Percentiles rank a stretch among this genome's conserved stretches.
phyloP scores from a whole-genome alignment of 2,888 invertebrate species.

The Apamea monoglypha region DNA sequence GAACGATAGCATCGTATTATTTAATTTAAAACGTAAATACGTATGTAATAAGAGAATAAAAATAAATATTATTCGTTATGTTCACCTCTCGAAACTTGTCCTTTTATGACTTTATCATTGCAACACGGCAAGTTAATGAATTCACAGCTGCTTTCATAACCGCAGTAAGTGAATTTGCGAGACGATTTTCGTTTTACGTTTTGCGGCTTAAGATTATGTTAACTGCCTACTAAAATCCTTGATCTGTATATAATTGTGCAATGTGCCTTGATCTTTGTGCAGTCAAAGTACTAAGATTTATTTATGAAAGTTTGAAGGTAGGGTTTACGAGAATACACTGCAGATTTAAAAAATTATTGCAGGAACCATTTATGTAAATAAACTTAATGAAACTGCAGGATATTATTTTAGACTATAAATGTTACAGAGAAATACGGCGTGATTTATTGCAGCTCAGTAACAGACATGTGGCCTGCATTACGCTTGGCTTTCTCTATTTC shows the following conservation, averaged over 20 bases:
- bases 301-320: conserved; percentile 26
- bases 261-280: conserved; percentile 59
- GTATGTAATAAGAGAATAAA: conserved; percentile 45
- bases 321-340: background rate
- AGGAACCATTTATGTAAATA: conserved; percentile 16
- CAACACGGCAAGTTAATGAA: conserved; percentile 67
- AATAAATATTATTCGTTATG: conserved; percentile 61
- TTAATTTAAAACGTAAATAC: conserved; percentile 48
- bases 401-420: conserved; percentile 31
- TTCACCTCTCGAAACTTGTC: conserved; percentile 59
- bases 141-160: conserved; percentile 67
- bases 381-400: conserved; percentile 12
- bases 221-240: conserved; percentile 58
- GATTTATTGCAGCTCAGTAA: conserved; percentile 36
- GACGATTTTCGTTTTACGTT: conserved; percentile 46
- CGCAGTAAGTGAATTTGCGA: conserved; percentile 44
- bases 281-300: conserved; percentile 13
- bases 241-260: conserved; percentile 54
- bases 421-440: conserved; percentile 9
- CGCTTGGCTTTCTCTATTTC: conserved; percentile 1
- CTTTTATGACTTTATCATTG: conserved; percentile 71
- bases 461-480: conserved; percentile 17
- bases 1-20: conserved; percentile 38
- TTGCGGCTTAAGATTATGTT: conserved; percentile 50
- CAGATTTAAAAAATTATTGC: background rate